Percentiles rank a stretch among this genome's conserved stretches.
Evolutionary conservation across 2,797 vertebrate species (phyloP).

Genomic region (Etheostoma nigrum): DNA sequence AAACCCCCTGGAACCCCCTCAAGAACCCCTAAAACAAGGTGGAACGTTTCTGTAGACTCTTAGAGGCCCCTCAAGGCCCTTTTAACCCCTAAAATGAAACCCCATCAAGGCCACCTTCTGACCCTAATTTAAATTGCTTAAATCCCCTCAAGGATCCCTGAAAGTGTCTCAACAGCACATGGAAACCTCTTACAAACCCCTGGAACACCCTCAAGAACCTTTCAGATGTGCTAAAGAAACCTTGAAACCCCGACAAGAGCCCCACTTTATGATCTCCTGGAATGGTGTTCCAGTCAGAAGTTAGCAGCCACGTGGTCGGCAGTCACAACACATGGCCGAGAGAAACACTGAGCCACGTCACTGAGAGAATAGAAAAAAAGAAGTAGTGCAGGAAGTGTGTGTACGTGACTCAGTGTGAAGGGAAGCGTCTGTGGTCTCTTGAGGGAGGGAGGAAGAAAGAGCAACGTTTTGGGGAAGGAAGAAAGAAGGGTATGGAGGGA

Average conservation of each 20-base stretch:
- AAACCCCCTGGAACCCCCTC: neutral
- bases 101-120: neutral
- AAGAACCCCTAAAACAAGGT: neutral
- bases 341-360: slow-evolving; percentile 39
- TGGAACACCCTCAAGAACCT: neutral
- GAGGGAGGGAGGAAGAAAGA: slow-evolving; percentile 3
- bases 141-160: neutral
- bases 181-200: neutral
- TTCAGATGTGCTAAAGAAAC: neutral
- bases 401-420: slow-evolving; percentile 54
- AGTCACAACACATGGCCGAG: slow-evolving; percentile 34
- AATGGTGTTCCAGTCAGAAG: neutral
- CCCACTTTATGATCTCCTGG: neutral
- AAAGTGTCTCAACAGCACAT: slow-evolving; percentile 4
- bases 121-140: neutral
- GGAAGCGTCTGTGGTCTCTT: slow-evolving; percentile 49
- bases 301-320: slow-evolving; percentile 41
- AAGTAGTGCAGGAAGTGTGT: slow-evolving; percentile 59
- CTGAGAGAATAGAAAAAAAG: neutral
- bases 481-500: neutral
- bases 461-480: neutral
- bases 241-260: neutral
- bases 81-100: neutral
- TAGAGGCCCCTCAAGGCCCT: neutral
- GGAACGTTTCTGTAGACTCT: neutral